Conservation (phyloP, 1,140 invertebrate genomes). For the Drosophila azteca region DNA sequence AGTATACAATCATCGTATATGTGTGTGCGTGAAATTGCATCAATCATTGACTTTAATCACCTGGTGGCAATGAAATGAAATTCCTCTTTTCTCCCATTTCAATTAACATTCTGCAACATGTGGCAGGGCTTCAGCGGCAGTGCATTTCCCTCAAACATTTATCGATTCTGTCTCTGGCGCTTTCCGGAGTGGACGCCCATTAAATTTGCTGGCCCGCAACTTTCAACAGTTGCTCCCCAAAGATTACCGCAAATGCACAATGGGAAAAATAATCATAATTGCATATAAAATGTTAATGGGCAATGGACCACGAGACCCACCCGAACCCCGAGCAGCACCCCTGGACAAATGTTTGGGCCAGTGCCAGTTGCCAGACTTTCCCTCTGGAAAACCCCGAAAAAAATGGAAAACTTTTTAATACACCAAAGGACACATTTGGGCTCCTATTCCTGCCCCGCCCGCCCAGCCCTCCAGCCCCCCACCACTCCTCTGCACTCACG, state of each 20-base stretch:
- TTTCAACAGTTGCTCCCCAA: constrained; percentile 73
- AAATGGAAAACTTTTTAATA: constrained; percentile 75
- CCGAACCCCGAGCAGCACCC: constrained; percentile 1
- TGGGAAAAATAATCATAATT: constrained; percentile 81
- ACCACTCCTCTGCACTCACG: not conserved
- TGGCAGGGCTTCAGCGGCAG: constrained; percentile 6
- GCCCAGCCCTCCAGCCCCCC: too few relatives aligned
- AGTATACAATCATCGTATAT: too few relatives aligned
- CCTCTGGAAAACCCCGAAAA: constrained; percentile 1
- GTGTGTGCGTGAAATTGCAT: too few relatives aligned
- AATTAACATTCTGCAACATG: constrained; percentile 40
- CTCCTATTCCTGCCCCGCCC: constrained; percentile 28
- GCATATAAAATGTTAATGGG: constrained; percentile 82
- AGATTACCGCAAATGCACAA: constrained; percentile 81
- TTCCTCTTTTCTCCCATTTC: constrained; percentile 9
- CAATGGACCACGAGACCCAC: constrained; percentile 56
- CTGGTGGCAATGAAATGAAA: constrained; percentile 8
- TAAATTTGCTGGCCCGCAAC: constrained; percentile 59
- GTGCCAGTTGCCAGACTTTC: constrained; percentile 2
- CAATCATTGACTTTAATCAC: constrained; percentile 21
- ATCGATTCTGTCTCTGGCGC: constrained; percentile 9
- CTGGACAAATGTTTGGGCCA: constrained; percentile 22
- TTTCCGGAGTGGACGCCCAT: constrained; percentile 37
- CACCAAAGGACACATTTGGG: constrained; percentile 81
- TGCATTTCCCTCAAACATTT: constrained; percentile 23